Base-by-base conservation (phyloP, 2,888 invertebrate species). In the Thysanoteuthis rhombus region DNA sequence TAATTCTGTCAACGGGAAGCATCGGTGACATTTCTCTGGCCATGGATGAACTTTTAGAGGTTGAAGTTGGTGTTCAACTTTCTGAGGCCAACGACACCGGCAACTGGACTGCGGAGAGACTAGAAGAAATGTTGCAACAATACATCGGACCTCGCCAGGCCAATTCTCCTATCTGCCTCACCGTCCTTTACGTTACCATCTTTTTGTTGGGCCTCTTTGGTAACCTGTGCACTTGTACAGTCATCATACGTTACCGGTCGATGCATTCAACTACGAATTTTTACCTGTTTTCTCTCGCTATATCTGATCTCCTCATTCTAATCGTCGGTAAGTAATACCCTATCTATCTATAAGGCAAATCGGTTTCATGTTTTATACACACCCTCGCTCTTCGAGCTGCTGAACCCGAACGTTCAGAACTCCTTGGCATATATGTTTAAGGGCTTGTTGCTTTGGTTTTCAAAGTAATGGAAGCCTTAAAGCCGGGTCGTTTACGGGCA, bases 181-280 rank as follows among this genome's bases (percentile, higher is more conserved):
- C 91, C 39, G 32, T 42, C 8, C 91, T 91, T 28, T 91, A 91
- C 32, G 39, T 42, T 5, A 39, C n/a, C 40, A 91, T 91, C 28
- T 91, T 91, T 32, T 10, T 91, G 40, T 5, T 91, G 91, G 91
- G 91, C 3, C 32, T 91, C 12, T 91, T 91, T 19, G 91, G 91
- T 3, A 91, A 91, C 25, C 40, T 91, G 28, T 91, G 91, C n/a
- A 91, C 91, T 3, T 91, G 91, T 39, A 91, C n/a, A 22, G 91
- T 91, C 39, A 91, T 91, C 3, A 39, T 91, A 28, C 91, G 91
- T 4, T 91, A 91, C 91, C 40, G 91, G 16, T 42, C 39, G 10
- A 91, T 91, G 91, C 91, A 91, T 40, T 91, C 91, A 25, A 91
- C 39, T 28, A 91, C 91, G 32, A 91, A 91, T 91, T 91, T 40